These are phyloP conservation scores for Atta texana DNA, from an alignment of 1,140 invertebrate genomes.

Conservation along the genomic window DNA sequence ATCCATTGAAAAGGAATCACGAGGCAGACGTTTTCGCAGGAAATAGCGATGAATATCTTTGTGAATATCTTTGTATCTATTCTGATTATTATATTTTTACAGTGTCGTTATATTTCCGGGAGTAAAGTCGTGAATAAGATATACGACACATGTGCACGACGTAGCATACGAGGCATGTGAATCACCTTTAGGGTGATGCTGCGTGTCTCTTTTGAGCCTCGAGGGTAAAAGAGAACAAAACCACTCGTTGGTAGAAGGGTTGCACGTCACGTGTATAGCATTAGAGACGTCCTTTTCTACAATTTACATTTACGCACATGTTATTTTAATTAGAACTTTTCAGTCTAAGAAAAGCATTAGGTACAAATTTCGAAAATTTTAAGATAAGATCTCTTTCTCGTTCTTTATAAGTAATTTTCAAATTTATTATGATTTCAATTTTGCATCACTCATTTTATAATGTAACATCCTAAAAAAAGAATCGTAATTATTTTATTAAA, in stretches of 20 bases:
- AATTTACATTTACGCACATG: slow-evolving; percentile 8
- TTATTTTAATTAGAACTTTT: slow-evolving; percentile 13
- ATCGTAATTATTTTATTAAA: not conserved
- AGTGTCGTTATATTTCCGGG: not conserved
- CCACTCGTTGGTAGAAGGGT: slow-evolving; percentile 55
- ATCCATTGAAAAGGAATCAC: not conserved
- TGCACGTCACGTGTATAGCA: slow-evolving; percentile 23
- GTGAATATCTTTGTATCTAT: slow-evolving; percentile 37
- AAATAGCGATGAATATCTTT: no score
- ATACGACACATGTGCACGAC: not conserved
- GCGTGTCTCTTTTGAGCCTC: slow-evolving; percentile 46
- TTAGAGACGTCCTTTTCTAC: not conserved
- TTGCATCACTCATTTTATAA: not conserved
- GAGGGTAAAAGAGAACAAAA: slow-evolving; percentile 57
- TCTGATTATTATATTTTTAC: not conserved
- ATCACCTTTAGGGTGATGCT: slow-evolving; percentile 72
- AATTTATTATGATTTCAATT: not conserved
- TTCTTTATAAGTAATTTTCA: not conserved
- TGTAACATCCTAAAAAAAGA: not conserved
- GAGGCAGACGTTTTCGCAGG: not conserved
- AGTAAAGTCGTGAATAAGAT: slow-evolving; percentile 43
- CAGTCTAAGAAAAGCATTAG: no score
- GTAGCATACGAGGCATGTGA: slow-evolving; percentile 51
- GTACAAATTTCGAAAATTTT: not conserved
- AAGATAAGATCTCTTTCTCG: not conserved